Conservation (phyloP, 2,113 vertebrate species). For the Stegostoma tigrinum region DNA sequence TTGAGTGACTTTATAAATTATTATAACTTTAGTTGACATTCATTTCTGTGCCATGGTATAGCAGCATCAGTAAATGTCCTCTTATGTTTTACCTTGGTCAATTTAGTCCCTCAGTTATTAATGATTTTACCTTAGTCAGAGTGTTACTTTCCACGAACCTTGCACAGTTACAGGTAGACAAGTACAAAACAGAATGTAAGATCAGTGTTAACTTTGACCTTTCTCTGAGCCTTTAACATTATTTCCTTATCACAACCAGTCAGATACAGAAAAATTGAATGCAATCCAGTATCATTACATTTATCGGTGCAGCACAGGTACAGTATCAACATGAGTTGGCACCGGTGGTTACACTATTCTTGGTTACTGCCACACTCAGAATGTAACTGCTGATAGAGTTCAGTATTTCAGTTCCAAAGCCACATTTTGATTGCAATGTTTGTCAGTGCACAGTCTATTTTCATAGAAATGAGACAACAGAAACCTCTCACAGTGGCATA, state of each 20-base stretch:
- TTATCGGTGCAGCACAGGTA: not conserved
- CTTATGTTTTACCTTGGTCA: not conserved
- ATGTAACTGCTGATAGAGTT: not conserved
- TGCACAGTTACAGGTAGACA: not conserved
- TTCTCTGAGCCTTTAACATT: not conserved
- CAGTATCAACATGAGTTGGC: conserved; percentile 12
- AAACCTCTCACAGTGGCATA: not conserved
- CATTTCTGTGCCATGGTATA: not conserved
- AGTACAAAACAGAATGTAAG: not conserved
- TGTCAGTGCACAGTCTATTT: not conserved
- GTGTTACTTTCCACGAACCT: not conserved
- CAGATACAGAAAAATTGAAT: conserved; percentile 33
- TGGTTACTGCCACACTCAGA: not conserved
- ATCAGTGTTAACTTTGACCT: conserved; percentile 29
- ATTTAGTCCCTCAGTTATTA: not conserved
- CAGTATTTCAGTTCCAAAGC: not conserved
- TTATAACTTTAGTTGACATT: not conserved
- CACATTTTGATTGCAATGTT: not conserved
- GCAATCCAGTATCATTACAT: conserved; percentile 12
- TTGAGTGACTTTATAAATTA: not conserved
- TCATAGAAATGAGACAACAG: not conserved
- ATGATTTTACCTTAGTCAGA: not conserved
- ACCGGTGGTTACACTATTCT: not conserved
- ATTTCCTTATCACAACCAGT: conserved; percentile 22
- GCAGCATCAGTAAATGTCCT: not conserved